These are phyloP conservation scores for Eupeodes corollae DNA, from an alignment of 1,140 invertebrate species.

Conservation along the genomic window DNA sequence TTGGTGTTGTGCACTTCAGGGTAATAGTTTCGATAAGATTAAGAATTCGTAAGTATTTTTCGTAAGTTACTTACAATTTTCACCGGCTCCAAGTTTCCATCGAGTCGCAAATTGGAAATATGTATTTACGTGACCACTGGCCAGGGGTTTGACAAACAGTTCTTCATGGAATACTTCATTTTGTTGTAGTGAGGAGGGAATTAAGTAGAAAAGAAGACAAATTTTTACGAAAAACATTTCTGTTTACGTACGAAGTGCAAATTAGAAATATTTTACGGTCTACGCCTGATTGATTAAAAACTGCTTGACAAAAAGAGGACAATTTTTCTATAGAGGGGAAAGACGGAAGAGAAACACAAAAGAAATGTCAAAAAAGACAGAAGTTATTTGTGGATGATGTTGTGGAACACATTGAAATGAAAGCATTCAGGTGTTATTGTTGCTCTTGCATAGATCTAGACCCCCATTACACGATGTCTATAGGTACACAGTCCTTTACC, in stretches of 20 bases:
- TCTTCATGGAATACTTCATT: constrained; percentile 67
- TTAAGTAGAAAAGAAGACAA: neutral
- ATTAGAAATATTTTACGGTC: too few species aligned
- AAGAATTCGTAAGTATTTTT: constrained; percentile 1
- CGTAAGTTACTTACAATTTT: constrained; percentile 43
- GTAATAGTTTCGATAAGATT: constrained; percentile 3
- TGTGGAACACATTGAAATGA: too few species aligned
- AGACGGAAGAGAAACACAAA: too few species aligned
- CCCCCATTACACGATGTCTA: too few species aligned
- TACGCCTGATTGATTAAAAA: too few species aligned
- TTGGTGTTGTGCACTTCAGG: constrained; percentile 66
- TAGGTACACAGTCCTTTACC: too few species aligned
- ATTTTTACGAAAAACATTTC: neutral
- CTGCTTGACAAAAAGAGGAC: too few species aligned
- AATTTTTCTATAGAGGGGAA: too few species aligned
- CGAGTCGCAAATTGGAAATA: constrained; percentile 77
- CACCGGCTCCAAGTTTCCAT: constrained; percentile 48
- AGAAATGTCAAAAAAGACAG: too few species aligned
- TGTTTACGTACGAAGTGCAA: neutral
- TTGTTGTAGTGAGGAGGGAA: neutral
- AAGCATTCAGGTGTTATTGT: too few species aligned
- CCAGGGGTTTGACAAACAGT: constrained; percentile 64
- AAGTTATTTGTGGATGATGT: too few species aligned
- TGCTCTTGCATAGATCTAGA: too few species aligned
- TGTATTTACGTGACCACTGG: constrained; percentile 65